Base-by-base conservation (phyloP, 2,797 vertebrate genomes). In the Gorsachius magnificus region DNA sequence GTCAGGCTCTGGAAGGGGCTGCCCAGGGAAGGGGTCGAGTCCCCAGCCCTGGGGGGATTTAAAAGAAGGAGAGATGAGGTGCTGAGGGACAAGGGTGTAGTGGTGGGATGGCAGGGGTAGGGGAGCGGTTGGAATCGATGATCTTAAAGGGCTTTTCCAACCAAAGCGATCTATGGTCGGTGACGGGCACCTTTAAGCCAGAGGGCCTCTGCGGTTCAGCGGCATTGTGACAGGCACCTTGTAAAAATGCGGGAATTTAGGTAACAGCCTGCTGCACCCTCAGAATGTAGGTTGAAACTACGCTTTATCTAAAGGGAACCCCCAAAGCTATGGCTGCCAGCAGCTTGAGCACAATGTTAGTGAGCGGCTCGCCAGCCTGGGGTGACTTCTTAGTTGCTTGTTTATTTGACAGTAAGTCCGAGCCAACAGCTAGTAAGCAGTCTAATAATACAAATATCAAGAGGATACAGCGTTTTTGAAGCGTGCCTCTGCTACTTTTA, bases 241-340 rank as follows among this genome's bases (percentile, higher is more conserved):
- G 50, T 26, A 5, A 41, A 64, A 63, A 61, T 31, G 36, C 0
- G 18, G 28, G 26, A 14, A 1, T 66, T 46, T 6, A 9, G 50
- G n/a, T 80, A 20, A 13, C 0, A 3, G 33, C 1, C 0, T 19
- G 16, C 21, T 25, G 7, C 31, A 28, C 38, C 50, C 8, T 57
- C 35, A 14, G 54, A 24, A 28, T 0, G 0, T 24, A 1, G 13
- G 25, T 10, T 31, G 31, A 9, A 80, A 35, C n/a, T 10, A 0
- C 17, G 33, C 11, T 66, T 63, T 38, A 16, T 35, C 18, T 46
- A 15, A 78, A 7, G 14, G 48, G 16, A 48, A 13, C 38, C 19
- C 10, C 25, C 29, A 31, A 29, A 41, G 13, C n/a, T 54, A 3
- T 29, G 41, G 45, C n/a, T 22, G 8, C 46, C 54, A 36, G 22